Conservation (phyloP, 2,888 invertebrate genomes). For the Nomada goodeniana region DNA sequence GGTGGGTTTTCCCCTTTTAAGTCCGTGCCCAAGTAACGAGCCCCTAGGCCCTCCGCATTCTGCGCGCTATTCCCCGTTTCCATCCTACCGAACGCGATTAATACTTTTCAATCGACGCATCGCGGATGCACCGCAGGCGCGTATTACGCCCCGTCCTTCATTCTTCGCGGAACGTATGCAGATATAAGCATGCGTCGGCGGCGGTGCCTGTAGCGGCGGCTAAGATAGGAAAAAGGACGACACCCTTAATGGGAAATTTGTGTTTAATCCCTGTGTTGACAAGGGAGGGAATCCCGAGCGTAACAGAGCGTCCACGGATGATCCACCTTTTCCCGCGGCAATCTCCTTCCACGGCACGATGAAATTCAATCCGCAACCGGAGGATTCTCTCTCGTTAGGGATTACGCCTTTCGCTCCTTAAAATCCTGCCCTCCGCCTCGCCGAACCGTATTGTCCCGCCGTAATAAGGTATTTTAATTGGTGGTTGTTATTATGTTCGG, state of each 20-base stretch:
- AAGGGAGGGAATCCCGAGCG: constrained; percentile 50
- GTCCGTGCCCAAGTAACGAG: background rate
- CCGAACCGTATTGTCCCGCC: constrained; percentile 76
- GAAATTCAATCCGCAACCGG: constrained; percentile 65
- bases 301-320: constrained; percentile 56
- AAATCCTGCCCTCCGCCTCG: constrained; percentile 63
- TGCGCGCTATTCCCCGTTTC: background rate
- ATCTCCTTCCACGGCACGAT: constrained; percentile 55
- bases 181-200: background rate
- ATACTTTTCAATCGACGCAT: constrained; percentile 16
- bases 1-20: too few relatives aligned
- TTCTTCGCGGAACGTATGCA: constrained; percentile 5
- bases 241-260: constrained; percentile 68
- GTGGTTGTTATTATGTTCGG: constrained; percentile 80
- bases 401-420: constrained; percentile 64
- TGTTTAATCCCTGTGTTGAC: constrained; percentile 65
- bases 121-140: constrained; percentile 4
- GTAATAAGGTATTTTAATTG: constrained; percentile 83
- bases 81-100: constrained; percentile 15
- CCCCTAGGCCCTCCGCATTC: background rate
- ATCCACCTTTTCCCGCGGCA: constrained; percentile 55
- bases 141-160: constrained; percentile 42
- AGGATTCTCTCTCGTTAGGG: constrained; percentile 65
- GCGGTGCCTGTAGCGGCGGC: background rate
- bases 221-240: constrained; percentile 39